Evolutionary conservation across 2,888 invertebrate genomes (phyloP).

Genomic region (Cyclophora punctaria): DNA sequence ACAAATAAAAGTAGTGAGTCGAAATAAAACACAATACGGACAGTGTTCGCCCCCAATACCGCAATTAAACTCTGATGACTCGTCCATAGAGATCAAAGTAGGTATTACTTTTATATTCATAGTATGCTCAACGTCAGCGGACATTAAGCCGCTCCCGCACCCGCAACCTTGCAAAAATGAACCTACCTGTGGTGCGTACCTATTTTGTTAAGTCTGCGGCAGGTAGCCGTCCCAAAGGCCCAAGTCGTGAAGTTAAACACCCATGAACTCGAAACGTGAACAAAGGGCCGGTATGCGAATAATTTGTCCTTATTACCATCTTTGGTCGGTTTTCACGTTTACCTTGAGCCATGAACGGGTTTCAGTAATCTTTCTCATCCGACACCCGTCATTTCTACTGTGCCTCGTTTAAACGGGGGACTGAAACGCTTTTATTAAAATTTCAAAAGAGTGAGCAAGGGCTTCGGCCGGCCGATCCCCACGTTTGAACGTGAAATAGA

Average conservation of each 20-base stretch:
- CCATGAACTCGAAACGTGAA: conserved; percentile 57
- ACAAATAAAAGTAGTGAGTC: no score
- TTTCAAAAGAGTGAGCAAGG: conserved; percentile 20
- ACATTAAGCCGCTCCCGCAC: no score
- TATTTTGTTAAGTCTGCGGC: conserved; percentile 19
- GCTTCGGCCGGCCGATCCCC: conserved; percentile 8
- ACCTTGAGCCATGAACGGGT: conserved; percentile 62
- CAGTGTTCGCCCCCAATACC: no score
- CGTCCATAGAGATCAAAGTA: no score
- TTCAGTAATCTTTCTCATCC: conserved; percentile 45
- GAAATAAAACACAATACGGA: no score
- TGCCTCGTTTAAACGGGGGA: conserved; percentile 24
- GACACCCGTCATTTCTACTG: conserved; percentile 20
- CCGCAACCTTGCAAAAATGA: conserved; percentile 2
- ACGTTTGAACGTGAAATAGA: conserved; percentile 8
- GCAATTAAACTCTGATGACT: no score
- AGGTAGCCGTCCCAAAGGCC: conserved; percentile 46
- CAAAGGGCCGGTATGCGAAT: conserved; percentile 64
- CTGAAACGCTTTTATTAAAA: conserved; percentile 31
- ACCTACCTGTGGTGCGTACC: conserved; percentile 5
- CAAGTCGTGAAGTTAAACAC: conserved; percentile 36
- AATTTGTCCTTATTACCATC: conserved; percentile 60
- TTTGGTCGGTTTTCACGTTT: conserved; percentile 47
- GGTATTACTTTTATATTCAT: no score
- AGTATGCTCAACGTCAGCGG: no score